phyloP scores from a whole-genome alignment of 1,140 invertebrate species.

The Lepidurus arcticus region DNA sequence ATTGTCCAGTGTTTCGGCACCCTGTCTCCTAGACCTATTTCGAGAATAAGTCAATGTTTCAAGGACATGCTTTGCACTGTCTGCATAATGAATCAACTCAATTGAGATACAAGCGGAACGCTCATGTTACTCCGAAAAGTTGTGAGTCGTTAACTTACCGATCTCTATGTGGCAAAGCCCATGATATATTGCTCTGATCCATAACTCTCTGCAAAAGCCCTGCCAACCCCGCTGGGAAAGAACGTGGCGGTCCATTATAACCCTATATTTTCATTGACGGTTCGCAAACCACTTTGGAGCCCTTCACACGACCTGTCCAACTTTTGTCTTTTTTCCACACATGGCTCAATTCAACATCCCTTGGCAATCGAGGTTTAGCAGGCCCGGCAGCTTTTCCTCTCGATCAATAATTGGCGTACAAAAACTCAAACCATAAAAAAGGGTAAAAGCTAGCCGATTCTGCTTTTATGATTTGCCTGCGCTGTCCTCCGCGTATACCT shows the following conservation, averaged over 20 bases:
- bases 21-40: background rate
- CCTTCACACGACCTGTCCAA: background rate
- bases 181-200: background rate
- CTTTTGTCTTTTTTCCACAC: background rate
- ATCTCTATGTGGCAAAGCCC: background rate
- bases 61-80: background rate
- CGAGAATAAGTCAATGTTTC: background rate
- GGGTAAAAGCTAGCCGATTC: background rate
- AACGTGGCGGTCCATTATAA: background rate
- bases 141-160: background rate
- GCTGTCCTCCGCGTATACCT: background rate
- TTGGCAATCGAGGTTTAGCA: background rate
- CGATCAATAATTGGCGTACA: conserved; percentile 2
- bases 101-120: background rate
- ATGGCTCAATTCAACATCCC: background rate
- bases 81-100: conserved; percentile 3
- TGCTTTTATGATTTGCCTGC: background rate
- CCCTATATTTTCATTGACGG: background rate
- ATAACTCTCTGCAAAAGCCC: background rate
- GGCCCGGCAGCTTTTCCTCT: background rate
- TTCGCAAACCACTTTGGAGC: background rate
- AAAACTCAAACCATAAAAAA: background rate
- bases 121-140: background rate
- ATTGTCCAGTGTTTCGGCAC: background rate
- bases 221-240: background rate